Evolutionary conservation across 2,888 invertebrate genomes (phyloP), one percentile per base, ranked within the genome.

Genomic region (Drosophila robusta): DNA sequence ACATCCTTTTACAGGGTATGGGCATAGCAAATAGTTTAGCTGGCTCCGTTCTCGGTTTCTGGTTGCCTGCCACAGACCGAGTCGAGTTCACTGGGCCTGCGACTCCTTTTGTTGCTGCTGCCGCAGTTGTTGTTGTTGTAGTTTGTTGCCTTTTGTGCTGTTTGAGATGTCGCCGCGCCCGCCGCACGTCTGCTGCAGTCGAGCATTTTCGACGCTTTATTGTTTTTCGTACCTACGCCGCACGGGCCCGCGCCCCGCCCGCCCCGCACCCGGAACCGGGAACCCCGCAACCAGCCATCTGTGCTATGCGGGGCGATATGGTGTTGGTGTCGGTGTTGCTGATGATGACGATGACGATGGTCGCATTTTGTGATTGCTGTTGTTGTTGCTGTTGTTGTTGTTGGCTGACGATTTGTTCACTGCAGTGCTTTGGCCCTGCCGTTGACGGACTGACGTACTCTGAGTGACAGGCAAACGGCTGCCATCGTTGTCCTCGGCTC

Each of bases 141-240:
- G 60, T 32, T 51, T 70, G 62, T 62, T 75, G 74, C 55, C 72
- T 77, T 74, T 75, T 75, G 62, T 71, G 78, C 78, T 77, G 78
- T 73, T 72, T 67, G 67, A 72, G 73, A 49, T 63, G 72, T 67
- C 50, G 39, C 66, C 36, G 61, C 38, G 41, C 50, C 54, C 52
- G 34, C 54, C 42, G 54, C 38, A n/a, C 60, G 44, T 55, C 55
- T 22, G 54, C 54, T 45, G 55, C 45, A 55, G 8, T 16, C 14
- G 42, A 44, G 36, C 68, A 67, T 52, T 58, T 63, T 70, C 64
- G 58, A 54, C 54, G 58, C 49, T 32, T 46, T 56, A 65, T 72
- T 66, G 73, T 71, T 66, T 71, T 66, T 71, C 72, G 42, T 68
- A 52, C 56, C 44, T 58, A 18, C 32, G 47, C 32, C 26, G 26